Percentiles rank a stretch among this genome's conserved stretches.
These are phyloP conservation scores for Oryctolagus cuniculus DNA, from an alignment of 2,113 vertebrate species.

Conservation along the genomic window DNA sequence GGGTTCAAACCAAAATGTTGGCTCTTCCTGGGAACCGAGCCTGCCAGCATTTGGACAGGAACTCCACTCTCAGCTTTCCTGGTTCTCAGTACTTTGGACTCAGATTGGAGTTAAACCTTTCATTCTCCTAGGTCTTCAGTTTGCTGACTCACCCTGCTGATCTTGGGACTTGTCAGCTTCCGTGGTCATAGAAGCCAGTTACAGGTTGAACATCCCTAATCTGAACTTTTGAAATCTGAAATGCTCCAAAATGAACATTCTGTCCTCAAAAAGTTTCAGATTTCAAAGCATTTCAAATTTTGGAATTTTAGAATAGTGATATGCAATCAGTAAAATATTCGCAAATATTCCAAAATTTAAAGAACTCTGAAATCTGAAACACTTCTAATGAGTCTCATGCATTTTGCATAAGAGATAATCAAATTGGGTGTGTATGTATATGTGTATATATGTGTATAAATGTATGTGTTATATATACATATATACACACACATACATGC, in stretches of 20 bases:
- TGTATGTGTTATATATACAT: not conserved
- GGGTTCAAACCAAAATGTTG: not conserved
- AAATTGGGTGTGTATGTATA: not conserved
- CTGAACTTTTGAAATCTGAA: not conserved
- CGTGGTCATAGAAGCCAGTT: not conserved
- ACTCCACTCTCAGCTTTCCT: not conserved
- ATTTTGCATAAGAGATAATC: not conserved
- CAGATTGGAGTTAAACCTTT: not conserved
- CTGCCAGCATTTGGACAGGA: not conserved
- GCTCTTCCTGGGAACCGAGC: not conserved
- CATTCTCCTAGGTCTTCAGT: not conserved
- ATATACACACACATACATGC: not conserved
- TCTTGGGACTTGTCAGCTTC: not conserved
- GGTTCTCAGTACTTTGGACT: not conserved
- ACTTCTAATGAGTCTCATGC: not conserved
- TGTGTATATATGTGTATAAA: no score
- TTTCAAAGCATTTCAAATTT: no score
- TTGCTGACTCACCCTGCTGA: not conserved
- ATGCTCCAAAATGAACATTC: no score
- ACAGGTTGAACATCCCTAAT: not conserved
- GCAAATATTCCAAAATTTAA: no score
- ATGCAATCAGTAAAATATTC: no score
- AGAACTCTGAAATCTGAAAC: not conserved
- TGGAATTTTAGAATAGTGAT: no score
- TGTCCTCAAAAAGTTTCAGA: no score